These are phyloP conservation scores for Apostichopus japonicus DNA, from an alignment of 35 echinoderm and acorn worm species.

Conservation along the genomic window DNA sequence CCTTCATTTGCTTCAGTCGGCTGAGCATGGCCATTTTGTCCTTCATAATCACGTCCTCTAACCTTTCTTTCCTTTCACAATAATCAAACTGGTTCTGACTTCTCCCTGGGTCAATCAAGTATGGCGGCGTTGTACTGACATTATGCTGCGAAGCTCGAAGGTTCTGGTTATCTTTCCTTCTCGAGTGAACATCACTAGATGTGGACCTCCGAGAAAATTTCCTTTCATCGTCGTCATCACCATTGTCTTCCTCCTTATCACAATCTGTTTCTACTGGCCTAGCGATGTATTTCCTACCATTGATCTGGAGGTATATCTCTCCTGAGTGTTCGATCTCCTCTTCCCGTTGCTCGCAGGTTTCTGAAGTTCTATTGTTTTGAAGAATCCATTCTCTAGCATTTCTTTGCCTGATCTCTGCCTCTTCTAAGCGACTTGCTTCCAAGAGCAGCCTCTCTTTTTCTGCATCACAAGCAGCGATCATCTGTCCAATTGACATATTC, in stretches of 20 bases:
- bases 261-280: slow-evolving; percentile 27
- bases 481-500: background rate
- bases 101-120: background rate
- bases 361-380: background rate
- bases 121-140: background rate
- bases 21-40: slow-evolving; percentile 15
- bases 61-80: background rate
- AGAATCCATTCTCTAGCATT: background rate
- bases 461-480: background rate
- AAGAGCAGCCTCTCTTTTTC: slow-evolving; percentile 1
- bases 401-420: background rate
- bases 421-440: background rate
- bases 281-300: slow-evolving; percentile 45
- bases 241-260: background rate
- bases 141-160: background rate
- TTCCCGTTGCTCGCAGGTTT: background rate
- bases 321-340: background rate
- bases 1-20: background rate
- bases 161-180: slow-evolving; percentile 6
- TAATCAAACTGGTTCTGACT: background rate
- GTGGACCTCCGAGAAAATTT: background rate
- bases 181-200: background rate
- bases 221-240: background rate
- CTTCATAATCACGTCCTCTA: slow-evolving; percentile 42
- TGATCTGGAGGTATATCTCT: slow-evolving; percentile 55